Evolutionary conservation across 1,140 invertebrate species (phyloP).

Genomic region (Mamestra configurata): DNA sequence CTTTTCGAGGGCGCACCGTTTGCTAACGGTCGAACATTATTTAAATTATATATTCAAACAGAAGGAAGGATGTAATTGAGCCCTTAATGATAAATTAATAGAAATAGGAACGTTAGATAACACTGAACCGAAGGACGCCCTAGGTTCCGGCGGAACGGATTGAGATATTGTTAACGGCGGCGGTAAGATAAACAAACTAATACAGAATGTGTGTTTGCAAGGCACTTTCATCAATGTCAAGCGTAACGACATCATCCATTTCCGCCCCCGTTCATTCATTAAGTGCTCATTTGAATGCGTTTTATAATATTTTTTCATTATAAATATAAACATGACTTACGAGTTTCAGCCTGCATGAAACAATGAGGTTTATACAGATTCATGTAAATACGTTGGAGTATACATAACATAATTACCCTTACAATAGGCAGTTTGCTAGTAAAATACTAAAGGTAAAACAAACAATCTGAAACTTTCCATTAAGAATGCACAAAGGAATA

Average conservation of each 20-base stretch:
- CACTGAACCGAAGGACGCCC: background rate
- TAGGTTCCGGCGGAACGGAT: background rate
- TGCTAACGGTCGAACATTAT: slow-evolving; percentile 70
- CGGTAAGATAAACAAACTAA: slow-evolving; percentile 6
- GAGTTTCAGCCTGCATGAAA: slow-evolving; percentile 16
- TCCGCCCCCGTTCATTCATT: background rate
- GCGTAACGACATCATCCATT: background rate
- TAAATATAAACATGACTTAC: background rate
- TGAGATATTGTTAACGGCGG: slow-evolving; percentile 10
- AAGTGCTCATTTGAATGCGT: background rate
- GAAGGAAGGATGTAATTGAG: slow-evolving; percentile 15
- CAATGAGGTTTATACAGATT: slow-evolving; percentile 30
- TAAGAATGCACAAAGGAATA: slow-evolving; percentile 79
- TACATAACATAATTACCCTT: slow-evolving; percentile 30
- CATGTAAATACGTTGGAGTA: slow-evolving; percentile 9
- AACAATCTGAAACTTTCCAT: slow-evolving; percentile 75
- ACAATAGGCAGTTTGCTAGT: slow-evolving; percentile 52
- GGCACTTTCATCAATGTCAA: too few species aligned
- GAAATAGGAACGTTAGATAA: slow-evolving; percentile 13
- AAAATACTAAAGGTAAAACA: slow-evolving; percentile 69
- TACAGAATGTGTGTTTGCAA: background rate
- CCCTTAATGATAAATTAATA: slow-evolving; percentile 60
- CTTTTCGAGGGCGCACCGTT: slow-evolving; percentile 76
- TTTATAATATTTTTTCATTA: background rate
- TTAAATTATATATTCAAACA: slow-evolving; percentile 38